phyloP scores from a whole-genome alignment of 2,113 vertebrate genomes.

The Jaculus jaculus region DNA sequence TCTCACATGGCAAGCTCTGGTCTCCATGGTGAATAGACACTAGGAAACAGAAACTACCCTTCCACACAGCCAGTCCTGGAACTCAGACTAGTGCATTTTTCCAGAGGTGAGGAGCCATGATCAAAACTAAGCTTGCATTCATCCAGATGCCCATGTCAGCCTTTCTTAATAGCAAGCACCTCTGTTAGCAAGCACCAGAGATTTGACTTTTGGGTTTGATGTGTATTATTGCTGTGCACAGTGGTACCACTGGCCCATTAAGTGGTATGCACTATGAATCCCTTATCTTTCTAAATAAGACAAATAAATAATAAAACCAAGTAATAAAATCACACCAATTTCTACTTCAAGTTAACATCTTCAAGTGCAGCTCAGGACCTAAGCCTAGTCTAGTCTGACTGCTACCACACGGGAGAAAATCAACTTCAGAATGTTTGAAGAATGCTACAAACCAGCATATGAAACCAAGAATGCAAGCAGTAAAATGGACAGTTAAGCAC shows the following conservation, averaged over 20 bases:
- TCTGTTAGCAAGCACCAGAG: background rate
- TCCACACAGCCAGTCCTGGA: background rate
- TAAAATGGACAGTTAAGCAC: no score
- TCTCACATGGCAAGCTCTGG: background rate
- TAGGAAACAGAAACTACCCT: background rate
- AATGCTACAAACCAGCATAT: background rate
- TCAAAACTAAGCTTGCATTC: background rate
- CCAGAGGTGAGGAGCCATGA: background rate
- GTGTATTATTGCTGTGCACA: fast-evolving
- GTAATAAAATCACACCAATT: background rate
- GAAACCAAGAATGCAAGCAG: no score
- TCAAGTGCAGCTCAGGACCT: background rate
- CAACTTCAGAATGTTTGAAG: background rate
- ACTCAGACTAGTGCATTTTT: background rate
- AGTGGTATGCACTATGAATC: background rate
- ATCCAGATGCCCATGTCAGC: no score
- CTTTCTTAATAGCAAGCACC: background rate
- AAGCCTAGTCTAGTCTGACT: background rate
- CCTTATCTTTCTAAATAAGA: background rate
- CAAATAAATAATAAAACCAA: background rate
- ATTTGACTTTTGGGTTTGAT: fast-evolving
- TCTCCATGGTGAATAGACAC: background rate
- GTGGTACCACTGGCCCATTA: background rate
- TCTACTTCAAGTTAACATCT: background rate
- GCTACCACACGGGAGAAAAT: background rate